phyloP scores from a whole-genome alignment of 2,797 vertebrate genomes.

The Phylloscopus collybita region DNA sequence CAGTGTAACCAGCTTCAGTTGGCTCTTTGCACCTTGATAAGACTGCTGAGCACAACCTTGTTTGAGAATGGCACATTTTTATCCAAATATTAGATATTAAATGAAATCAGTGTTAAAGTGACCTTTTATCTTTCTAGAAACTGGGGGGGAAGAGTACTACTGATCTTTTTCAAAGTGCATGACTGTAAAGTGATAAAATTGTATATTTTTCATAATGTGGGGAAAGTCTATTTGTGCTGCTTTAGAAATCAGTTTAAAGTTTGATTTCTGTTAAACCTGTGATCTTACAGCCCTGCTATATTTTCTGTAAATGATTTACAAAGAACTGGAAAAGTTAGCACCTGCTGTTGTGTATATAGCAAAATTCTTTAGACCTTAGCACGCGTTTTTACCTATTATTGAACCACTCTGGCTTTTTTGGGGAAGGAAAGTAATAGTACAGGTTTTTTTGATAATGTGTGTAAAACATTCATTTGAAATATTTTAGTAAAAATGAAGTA shows the following conservation, averaged over 20 bases:
- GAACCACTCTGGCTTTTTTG: slow-evolving; percentile 74
- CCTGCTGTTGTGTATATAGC: slow-evolving; percentile 76
- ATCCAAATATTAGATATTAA: slow-evolving; percentile 68
- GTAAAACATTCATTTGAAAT: slow-evolving; percentile 81
- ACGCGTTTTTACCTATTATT: slow-evolving; percentile 80
- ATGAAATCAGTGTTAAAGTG: slow-evolving; percentile 81
- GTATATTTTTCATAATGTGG: slow-evolving; percentile 82
- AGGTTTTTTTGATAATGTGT: slow-evolving; percentile 83
- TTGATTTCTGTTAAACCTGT: slow-evolving; percentile 80
- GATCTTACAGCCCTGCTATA: slow-evolving; percentile 70
- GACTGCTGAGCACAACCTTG: slow-evolving; percentile 67
- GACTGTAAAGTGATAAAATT: slow-evolving; percentile 78
- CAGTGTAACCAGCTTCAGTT: background rate
- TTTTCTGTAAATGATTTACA: slow-evolving; percentile 72
- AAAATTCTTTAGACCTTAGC: slow-evolving; percentile 78
- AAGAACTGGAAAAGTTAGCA: slow-evolving; percentile 66
- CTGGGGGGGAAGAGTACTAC: slow-evolving; percentile 78
- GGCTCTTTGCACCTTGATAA: slow-evolving; percentile 32
- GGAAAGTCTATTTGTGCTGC: slow-evolving; percentile 82
- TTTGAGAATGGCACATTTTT: slow-evolving; percentile 65
- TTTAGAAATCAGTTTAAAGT: slow-evolving; percentile 75
- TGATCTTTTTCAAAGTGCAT: slow-evolving; percentile 85
- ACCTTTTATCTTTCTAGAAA: slow-evolving; percentile 82
- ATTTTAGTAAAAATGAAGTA: slow-evolving; percentile 84
- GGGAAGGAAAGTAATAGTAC: slow-evolving; percentile 66